phyloP scores from a whole-genome alignment of 2,113 vertebrate species.

The Rallus limicola region DNA sequence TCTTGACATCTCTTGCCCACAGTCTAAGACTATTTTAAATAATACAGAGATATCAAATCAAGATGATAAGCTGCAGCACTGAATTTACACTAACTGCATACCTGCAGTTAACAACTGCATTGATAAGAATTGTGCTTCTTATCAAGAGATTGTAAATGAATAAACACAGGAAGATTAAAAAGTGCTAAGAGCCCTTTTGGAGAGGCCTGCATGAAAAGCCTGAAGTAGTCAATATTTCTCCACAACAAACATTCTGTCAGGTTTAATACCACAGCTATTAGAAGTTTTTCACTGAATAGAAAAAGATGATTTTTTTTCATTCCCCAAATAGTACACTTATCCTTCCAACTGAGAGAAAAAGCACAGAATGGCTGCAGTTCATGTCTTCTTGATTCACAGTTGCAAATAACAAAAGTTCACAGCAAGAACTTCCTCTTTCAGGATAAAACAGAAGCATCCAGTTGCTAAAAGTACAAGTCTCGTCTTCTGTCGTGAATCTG shows the following conservation, averaged over 20 bases:
- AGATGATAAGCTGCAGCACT: not conserved
- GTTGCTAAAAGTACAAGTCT: slow-evolving; percentile 70
- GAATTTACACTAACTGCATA: not conserved
- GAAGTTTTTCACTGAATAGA: not conserved
- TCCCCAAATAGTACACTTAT: not conserved
- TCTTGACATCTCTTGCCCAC: not conserved
- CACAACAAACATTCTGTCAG: not conserved
- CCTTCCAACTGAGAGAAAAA: not conserved
- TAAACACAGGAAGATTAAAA: not conserved
- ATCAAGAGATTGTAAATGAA: not conserved
- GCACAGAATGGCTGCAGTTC: not conserved
- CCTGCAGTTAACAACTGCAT: not conserved
- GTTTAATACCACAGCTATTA: not conserved
- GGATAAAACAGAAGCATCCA: not conserved
- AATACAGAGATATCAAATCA: not conserved
- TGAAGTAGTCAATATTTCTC: not conserved
- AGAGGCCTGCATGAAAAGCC: not conserved
- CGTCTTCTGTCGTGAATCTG: slow-evolving; percentile 68
- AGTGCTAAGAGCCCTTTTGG: not conserved
- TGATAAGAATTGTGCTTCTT: not conserved
- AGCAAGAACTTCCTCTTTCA: not conserved
- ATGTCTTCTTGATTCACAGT: slow-evolving; percentile 37
- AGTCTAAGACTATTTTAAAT: not conserved
- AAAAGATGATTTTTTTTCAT: not conserved
- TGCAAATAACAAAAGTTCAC: not conserved